phyloP scores from a whole-genome alignment of 2,888 invertebrate species.

The Limnephilus rhombicus region DNA sequence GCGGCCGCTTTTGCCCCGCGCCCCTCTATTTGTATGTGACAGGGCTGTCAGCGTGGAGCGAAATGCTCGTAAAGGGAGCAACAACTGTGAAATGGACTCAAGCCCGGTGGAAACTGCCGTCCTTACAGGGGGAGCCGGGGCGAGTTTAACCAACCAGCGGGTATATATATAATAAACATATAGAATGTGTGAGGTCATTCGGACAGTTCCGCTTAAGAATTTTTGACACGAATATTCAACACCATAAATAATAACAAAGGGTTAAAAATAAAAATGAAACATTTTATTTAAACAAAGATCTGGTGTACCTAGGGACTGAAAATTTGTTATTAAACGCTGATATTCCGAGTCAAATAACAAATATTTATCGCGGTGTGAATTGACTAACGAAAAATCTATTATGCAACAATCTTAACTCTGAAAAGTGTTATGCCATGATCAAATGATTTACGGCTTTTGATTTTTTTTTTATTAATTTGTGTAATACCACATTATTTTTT shows the following conservation, averaged over 20 bases:
- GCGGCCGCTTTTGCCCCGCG: constrained; percentile 24
- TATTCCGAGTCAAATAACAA: not conserved
- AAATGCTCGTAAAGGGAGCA: constrained; percentile 48
- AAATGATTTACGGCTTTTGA: too few species aligned
- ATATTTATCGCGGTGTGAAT: not conserved
- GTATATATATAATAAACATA: not conserved
- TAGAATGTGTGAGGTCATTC: not conserved
- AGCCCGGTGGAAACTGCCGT: not conserved
- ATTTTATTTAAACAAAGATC: too few species aligned
- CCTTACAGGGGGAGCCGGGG: not conserved
- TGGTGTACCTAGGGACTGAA: too few species aligned
- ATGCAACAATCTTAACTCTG: not conserved
- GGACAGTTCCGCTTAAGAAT: not conserved
- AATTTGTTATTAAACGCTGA: too few species aligned
- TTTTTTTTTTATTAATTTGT: too few species aligned
- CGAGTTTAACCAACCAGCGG: not conserved
- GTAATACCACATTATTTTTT: too few species aligned
- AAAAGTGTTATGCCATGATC: not conserved
- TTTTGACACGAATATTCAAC: not conserved
- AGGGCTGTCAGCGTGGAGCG: constrained; percentile 29
- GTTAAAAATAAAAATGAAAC: not conserved
- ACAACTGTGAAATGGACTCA: constrained; percentile 47
- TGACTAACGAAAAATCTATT: not conserved
- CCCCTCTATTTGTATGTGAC: constrained; percentile 31
- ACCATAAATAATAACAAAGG: not conserved